Conservation (phyloP, 1,140 invertebrate species). For the Drosophila pachea region DNA sequence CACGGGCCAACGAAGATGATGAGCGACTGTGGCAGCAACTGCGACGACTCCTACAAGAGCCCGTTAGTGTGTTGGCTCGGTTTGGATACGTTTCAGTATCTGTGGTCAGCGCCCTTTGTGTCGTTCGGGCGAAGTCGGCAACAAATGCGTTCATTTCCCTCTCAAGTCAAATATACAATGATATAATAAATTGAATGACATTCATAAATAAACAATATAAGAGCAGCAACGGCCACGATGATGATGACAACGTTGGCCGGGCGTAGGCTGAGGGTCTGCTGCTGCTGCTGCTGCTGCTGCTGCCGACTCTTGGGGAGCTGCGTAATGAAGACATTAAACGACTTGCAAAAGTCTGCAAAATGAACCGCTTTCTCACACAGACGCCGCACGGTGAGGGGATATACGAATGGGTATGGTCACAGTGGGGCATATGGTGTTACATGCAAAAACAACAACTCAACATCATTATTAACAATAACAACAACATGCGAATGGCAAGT, state of each 20-base stretch:
- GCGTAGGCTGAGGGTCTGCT: conserved; percentile 26
- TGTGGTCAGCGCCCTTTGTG: conserved; percentile 62
- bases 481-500: conserved; percentile 61
- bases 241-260: conserved; percentile 19
- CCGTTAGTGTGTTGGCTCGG: conserved; percentile 48
- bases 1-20: conserved; percentile 39
- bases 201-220: conserved; percentile 78
- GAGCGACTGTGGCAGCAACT: conserved; percentile 36
- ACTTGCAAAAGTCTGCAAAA: conserved; percentile 22
- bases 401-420: not conserved
- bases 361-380: conserved; percentile 39
- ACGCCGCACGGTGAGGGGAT: not conserved
- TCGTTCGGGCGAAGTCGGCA: conserved; percentile 29
- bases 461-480: conserved; percentile 76
- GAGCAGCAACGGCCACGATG: conserved; percentile 37
- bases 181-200: conserved; percentile 78
- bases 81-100: conserved; percentile 20
- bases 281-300: not conserved
- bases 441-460: conserved; percentile 67
- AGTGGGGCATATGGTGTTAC: conserved; percentile 37
- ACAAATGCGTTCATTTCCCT: conserved; percentile 74
- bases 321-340: conserved; percentile 73
- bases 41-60: conserved; percentile 59
- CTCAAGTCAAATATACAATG: conserved; percentile 77
- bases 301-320: conserved; percentile 34